phyloP scores from a whole-genome alignment of 1,140 invertebrate genomes.

The Psilanteris sp. region DNA sequence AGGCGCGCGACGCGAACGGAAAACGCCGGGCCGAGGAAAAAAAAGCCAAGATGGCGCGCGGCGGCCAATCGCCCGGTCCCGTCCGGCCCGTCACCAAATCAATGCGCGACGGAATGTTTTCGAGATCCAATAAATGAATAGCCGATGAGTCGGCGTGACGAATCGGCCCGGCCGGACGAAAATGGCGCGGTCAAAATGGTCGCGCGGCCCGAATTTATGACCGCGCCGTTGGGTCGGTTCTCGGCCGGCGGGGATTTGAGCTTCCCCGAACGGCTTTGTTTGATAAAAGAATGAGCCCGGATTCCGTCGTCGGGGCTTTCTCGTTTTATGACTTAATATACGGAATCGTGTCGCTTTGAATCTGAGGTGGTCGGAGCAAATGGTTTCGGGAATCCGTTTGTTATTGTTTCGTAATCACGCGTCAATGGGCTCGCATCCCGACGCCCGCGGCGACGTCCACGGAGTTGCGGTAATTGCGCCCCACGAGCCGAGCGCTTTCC shows the following conservation, averaged over 20 bases:
- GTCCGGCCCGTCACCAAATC: slow-evolving; percentile 13
- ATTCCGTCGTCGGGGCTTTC: slow-evolving; percentile 8
- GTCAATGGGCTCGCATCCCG: slow-evolving; percentile 13
- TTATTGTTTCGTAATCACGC: slow-evolving; percentile 24
- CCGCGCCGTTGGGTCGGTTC: slow-evolving; percentile 4
- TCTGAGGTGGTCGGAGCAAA: slow-evolving; percentile 27
- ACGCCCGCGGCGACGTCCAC: slow-evolving; percentile 1
- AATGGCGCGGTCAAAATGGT: slow-evolving; percentile 48
- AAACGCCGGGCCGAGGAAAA: too few species aligned
- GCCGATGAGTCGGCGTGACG: slow-evolving; percentile 41
- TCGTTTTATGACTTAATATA: slow-evolving; percentile 42
- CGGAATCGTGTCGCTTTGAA: slow-evolving; percentile 6
- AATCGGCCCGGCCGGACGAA: slow-evolving; percentile 35
- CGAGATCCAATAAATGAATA: slow-evolving; percentile 29
- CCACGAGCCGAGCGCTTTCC: slow-evolving; percentile 5
- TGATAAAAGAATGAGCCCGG: slow-evolving; percentile 22
- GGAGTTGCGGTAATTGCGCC: slow-evolving; percentile 2
- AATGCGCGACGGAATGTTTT: slow-evolving; percentile 17
- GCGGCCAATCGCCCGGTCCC: slow-evolving; percentile 21
- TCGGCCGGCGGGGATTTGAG: slow-evolving; percentile 5
- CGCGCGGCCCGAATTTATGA: slow-evolving; percentile 40
- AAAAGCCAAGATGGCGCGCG: slow-evolving; percentile 28
- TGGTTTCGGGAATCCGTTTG: slow-evolving; percentile 19
- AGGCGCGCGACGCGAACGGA: too few species aligned
- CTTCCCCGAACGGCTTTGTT: slow-evolving; percentile 27